phyloP scores from a whole-genome alignment of 2,888 invertebrate genomes.

The Epistrophella euchroma region DNA sequence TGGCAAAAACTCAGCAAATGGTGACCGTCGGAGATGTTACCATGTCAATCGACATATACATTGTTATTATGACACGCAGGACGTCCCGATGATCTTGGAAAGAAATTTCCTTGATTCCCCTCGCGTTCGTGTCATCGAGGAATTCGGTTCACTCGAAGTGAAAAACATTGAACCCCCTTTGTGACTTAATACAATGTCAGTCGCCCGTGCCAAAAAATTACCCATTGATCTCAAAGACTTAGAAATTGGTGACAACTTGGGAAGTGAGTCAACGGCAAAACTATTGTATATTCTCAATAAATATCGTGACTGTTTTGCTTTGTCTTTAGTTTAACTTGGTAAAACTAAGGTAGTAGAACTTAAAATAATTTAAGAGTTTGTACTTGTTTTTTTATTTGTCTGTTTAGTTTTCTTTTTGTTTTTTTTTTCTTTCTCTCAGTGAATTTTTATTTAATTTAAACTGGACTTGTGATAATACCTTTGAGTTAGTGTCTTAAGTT shows the following conservation, averaged over 20 bases:
- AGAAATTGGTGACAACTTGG: background rate
- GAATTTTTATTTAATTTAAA: no score
- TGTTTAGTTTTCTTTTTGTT: no score
- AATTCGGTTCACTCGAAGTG: conserved; percentile 3
- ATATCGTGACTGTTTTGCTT: background rate
- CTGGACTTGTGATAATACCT: no score
- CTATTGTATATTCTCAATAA: background rate
- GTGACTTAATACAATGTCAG: background rate
- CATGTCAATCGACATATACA: no score
- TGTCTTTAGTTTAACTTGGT: background rate
- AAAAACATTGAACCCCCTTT: background rate
- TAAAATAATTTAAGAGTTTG: no score
- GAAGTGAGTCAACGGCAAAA: background rate
- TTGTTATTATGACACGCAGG: background rate
- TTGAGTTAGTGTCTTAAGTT: no score
- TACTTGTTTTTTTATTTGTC: background rate
- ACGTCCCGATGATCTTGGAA: background rate
- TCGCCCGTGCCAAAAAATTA: background rate
- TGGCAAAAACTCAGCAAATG: background rate
- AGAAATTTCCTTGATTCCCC: background rate
- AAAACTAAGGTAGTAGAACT: background rate
- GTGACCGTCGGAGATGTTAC: background rate
- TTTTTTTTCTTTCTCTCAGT: no score
- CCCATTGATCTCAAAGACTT: background rate
- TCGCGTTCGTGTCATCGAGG: background rate